Evolutionary conservation across 2,888 invertebrate species (phyloP).

Genomic region (Agrilus cyanescens): DNA sequence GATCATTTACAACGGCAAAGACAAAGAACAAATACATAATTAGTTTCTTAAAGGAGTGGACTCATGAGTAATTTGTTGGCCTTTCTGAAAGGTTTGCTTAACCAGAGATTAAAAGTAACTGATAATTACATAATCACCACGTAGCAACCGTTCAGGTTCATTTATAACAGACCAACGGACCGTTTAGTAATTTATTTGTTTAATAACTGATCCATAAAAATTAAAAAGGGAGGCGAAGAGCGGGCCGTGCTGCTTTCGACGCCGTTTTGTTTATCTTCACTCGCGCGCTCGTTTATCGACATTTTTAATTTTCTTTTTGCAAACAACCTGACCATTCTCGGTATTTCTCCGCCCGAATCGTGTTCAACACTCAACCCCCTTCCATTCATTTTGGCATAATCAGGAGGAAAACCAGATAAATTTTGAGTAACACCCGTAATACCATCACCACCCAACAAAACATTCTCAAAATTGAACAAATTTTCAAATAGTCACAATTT

Average conservation of each 20-base stretch:
- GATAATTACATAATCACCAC: constrained; percentile 43
- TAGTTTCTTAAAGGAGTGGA: constrained; percentile 22
- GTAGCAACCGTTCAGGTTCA: constrained; percentile 37
- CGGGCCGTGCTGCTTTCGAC: constrained; percentile 21
- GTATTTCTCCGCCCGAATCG: no score
- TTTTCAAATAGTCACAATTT: no score
- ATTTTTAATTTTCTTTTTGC: no score
- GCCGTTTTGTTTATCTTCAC: constrained; percentile 11
- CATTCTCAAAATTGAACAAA: no score
- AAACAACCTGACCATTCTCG: no score
- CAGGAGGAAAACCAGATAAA: no score
- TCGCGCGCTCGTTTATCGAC: no score
- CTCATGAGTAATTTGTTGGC: constrained; percentile 37
- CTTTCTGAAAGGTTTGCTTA: constrained; percentile 41
- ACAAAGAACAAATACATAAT: constrained; percentile 16
- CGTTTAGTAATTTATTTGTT: constrained; percentile 40
- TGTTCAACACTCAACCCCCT: no score
- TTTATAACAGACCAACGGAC: constrained; percentile 36
- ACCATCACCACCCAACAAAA: no score
- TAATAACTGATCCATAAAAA: constrained; percentile 39
- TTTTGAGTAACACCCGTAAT: no score
- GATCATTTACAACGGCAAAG: constrained; percentile 7
- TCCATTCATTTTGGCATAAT: no score
- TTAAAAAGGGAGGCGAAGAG: constrained; percentile 26
- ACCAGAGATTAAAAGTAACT: constrained; percentile 41